Evolutionary conservation across 2,888 invertebrate species (phyloP), one percentile per base, ranked within the genome.

Genomic region (Fragum whitleyi): DNA sequence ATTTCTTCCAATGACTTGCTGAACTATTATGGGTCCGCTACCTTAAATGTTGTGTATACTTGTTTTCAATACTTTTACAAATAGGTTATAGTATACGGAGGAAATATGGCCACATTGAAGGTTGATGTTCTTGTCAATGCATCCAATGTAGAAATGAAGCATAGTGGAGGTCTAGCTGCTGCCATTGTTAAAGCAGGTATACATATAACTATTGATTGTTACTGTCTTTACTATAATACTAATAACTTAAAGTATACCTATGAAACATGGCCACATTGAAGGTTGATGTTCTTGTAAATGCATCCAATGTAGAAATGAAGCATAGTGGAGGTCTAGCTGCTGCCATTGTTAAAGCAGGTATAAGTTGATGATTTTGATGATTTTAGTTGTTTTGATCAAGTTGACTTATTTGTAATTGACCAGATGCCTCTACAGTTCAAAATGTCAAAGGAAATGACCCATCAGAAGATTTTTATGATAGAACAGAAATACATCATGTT

Each of bases 121-220:
- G 85, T 80, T 16, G 87, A 87, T 77, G 86, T 85, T 0, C 51
- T 87, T 53, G 86, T 87, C 0, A 87, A 87, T 83, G 84, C 85
- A 51, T 83, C 86, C 3, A 87, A 87, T 61, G 67, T 57, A 61
- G 77, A 80, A 57, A 36, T 87, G 28, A 42, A 59, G 16, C 87
- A 86, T 71, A 42, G 26, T 32, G 87, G 87, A 11, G 87, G 87
- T 23, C 67, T 87, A 2, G 87, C 87, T 29, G 77, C 68, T 47
- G 78, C 76, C 39, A 74, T 87, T 26, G 61, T 74, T 14, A 57
- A 72, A 29, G 85, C 83, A 83, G 87, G 87, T 87, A 74, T 14
- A 21, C n/a, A 21, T 42, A 16, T 11, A 11, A 42, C n/a, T n/a
- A n/a, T n/a, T n/a, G n/a, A n/a, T n/a, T n/a, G n/a, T n/a, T n/a